Evolutionary conservation across 2,113 vertebrate species (phyloP).

Genomic region (Melanocharis versteri): DNA sequence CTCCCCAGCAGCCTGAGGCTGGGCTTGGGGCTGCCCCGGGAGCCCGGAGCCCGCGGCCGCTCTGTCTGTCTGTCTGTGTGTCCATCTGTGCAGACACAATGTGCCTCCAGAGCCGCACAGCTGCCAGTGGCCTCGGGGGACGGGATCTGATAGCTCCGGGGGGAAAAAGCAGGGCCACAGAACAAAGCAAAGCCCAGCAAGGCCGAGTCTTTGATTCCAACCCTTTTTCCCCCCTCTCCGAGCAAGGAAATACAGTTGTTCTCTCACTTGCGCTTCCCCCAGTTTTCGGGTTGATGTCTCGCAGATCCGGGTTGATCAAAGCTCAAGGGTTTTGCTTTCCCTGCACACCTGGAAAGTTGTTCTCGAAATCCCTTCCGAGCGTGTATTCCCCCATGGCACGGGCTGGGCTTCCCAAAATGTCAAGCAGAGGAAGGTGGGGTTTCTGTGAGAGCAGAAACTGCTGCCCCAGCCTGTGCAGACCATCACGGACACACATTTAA

Average conservation of each 20-base stretch:
- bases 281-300: accelerated
- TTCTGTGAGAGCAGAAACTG: background rate
- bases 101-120: background rate
- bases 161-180: background rate
- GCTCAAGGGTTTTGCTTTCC: background rate
- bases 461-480: background rate
- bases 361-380: background rate
- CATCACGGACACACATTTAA: accelerated
- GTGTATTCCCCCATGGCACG: background rate
- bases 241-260: background rate
- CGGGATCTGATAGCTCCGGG: background rate
- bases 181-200: constrained; percentile 12
- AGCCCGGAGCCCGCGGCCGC: accelerated
- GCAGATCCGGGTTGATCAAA: accelerated
- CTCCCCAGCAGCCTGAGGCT: background rate
- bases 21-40: background rate
- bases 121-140: background rate
- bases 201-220: background rate
- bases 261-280: background rate
- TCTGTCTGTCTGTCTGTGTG: background rate
- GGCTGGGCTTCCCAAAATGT: background rate
- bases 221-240: accelerated
- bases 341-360: background rate
- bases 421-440: background rate
- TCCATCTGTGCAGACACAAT: background rate